Conservation (phyloP, 2,113 vertebrate species). For the Mobula hypostoma region DNA sequence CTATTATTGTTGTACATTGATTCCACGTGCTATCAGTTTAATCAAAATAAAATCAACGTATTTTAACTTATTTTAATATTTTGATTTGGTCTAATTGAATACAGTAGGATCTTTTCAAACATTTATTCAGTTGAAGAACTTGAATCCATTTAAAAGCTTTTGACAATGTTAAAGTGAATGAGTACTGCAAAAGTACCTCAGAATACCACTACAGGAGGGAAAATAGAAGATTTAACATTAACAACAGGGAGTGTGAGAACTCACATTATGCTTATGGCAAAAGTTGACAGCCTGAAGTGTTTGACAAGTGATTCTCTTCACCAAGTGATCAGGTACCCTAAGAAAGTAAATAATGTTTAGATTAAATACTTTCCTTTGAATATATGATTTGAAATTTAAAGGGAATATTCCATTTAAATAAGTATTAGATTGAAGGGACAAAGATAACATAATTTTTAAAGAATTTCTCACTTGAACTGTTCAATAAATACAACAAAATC, state of each 20-base stretch:
- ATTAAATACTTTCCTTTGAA: not conserved
- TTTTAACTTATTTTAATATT: not conserved
- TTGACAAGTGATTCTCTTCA: conserved; percentile 88
- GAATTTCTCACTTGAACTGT: not conserved
- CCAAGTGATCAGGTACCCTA: conserved; percentile 80
- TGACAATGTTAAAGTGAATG: not conserved
- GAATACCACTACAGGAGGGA: not conserved
- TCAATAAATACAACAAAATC: not conserved
- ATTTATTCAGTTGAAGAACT: not conserved
- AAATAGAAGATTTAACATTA: not conserved
- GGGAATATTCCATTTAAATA: not conserved
- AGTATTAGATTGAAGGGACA: not conserved
- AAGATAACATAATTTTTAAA: conserved; percentile 37
- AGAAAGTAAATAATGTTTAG: conserved; percentile 41
- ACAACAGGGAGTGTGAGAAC: conserved; percentile 41
- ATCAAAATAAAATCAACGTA: not conserved
- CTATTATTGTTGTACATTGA: not conserved
- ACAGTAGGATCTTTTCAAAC: not conserved
- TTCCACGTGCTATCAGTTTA: not conserved
- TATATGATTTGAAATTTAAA: too few species aligned
- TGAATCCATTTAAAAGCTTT: not conserved
- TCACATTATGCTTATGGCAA: conserved; percentile 89
- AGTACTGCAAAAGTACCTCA: not conserved
- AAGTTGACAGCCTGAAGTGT: conserved; percentile 90
- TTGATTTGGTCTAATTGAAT: not conserved